Conservation (phyloP, 2,797 vertebrate genomes). For the Heteromormyrus szaboi region DNA sequence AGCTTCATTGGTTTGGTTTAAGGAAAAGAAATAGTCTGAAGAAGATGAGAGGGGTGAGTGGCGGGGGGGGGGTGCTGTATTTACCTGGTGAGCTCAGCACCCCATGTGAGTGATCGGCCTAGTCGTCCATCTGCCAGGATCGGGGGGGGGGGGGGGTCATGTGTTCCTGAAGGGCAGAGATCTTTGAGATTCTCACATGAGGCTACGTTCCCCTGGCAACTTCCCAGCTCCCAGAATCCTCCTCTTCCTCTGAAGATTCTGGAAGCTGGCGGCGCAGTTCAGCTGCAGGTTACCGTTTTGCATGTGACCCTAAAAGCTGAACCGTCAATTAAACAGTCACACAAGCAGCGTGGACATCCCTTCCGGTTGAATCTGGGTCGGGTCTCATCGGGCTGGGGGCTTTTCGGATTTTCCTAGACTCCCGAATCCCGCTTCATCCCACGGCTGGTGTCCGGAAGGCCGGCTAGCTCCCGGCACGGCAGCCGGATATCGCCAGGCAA, state of each 20-base stretch:
- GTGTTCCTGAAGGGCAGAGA: not conserved
- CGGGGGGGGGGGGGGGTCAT: not conserved
- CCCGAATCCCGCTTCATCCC: not conserved
- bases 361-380: not conserved
- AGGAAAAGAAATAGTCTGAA: not conserved
- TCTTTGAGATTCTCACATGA: not conserved
- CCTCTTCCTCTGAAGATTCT: not conserved
- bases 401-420: not conserved
- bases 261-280: not conserved
- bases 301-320: not conserved
- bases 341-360: not conserved
- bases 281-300: not conserved
- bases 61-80: not conserved
- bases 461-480: not conserved
- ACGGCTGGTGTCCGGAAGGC: not conserved
- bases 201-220: not conserved
- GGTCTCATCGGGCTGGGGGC: not conserved
- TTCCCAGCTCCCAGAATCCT: not conserved
- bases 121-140: not conserved
- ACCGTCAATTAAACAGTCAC: not conserved
- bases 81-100: not conserved
- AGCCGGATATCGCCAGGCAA: not conserved
- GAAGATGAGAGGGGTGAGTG: not conserved
- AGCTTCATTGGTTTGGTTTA: not conserved
- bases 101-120: not conserved